Percentiles rank a stretch among this genome's conserved stretches.
phyloP scores from a whole-genome alignment of 2,888 invertebrate species.

The Dicranocentrus wangi region DNA sequence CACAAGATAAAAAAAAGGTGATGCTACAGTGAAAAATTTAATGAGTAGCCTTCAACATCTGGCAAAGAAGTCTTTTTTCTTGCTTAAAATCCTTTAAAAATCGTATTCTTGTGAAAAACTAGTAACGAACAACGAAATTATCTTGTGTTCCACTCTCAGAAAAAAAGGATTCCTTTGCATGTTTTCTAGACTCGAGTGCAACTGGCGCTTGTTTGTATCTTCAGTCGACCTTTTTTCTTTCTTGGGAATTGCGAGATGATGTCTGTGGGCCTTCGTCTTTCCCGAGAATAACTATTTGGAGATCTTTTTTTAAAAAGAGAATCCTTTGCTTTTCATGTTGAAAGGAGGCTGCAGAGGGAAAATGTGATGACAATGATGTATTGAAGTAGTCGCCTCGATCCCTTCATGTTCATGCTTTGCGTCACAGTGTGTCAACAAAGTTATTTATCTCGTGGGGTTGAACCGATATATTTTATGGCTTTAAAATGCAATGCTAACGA shows the following conservation, averaged over 20 bases:
- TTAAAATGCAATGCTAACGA: too few relatives aligned
- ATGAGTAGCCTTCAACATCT: conserved; percentile 4
- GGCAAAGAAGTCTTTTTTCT: conserved; percentile 11
- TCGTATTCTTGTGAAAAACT: conserved; percentile 1
- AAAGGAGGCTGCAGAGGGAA: too few relatives aligned
- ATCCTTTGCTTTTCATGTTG: too few relatives aligned
- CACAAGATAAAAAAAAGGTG: too few relatives aligned
- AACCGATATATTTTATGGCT: conserved; percentile 3
- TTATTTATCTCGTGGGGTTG: not conserved
- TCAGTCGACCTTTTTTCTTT: not conserved
- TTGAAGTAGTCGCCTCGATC: not conserved
- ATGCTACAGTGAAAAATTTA: too few relatives aligned
- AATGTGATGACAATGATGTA: conserved; percentile 14
- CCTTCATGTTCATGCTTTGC: not conserved
- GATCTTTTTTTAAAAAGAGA: not conserved
- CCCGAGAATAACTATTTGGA: conserved; percentile 2
- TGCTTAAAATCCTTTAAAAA: not conserved
- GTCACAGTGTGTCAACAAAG: not conserved
- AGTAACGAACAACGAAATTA: not conserved
- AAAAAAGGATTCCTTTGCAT: not conserved
- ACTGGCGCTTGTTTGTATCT: conserved; percentile 18
- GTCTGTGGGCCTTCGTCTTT: too few relatives aligned
- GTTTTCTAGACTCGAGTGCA: not conserved
- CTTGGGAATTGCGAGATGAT: too few relatives aligned
- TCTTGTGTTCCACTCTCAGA: too few relatives aligned